Base-by-base conservation (phyloP, 2,888 invertebrate genomes). In the Chalcis sispes region DNA sequence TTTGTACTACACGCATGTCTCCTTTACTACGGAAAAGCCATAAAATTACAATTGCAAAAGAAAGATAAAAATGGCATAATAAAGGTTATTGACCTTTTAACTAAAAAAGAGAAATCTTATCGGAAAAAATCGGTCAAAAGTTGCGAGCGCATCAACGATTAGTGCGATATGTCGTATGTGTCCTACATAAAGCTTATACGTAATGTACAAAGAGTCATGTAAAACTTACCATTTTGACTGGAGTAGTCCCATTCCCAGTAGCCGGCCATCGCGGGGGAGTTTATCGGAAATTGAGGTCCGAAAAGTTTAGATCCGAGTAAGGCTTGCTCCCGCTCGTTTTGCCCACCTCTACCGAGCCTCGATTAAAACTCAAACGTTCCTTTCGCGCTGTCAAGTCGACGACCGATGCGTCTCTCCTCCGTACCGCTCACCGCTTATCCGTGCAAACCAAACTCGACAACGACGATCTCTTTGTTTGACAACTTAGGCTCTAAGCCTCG, bases 201-300 rank as follows among this genome's bases (percentile, higher is more conserved):
- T 36, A 36, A 36, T 36, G 36, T 36, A 36, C 10, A 36, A 7
- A 4, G 4, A 36, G 4, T 4, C 7, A 42, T 2, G 27, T 1
- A 29, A 0, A 78, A 90, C 91, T 91, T 85, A 92, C 92, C 92
- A 87, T 92, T 92, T 81, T 90, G 90, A 83, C 89, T 89, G 82
- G 91, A 90, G 89, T 92, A 92, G 89, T 92, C 92, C 92, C 92
- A 92, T 75, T 89, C 89, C 82, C 89, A 90, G 90, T 90, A 90
- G 80, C 82, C 85, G 79, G 82, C 82, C 87, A 88, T 88, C 77
- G 79, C 81, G 82, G 81, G 73, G 79, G 81, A 59, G 29, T 72
- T 81, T 83, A 85, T 75, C 81, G 82, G 79, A 85, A 85, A 86
- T 86, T 86, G 78, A 88, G 83, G 78, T 87, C 87, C 81, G 85